phyloP scores from a whole-genome alignment of 1,140 invertebrate species.

The Drosophila rufa region DNA sequence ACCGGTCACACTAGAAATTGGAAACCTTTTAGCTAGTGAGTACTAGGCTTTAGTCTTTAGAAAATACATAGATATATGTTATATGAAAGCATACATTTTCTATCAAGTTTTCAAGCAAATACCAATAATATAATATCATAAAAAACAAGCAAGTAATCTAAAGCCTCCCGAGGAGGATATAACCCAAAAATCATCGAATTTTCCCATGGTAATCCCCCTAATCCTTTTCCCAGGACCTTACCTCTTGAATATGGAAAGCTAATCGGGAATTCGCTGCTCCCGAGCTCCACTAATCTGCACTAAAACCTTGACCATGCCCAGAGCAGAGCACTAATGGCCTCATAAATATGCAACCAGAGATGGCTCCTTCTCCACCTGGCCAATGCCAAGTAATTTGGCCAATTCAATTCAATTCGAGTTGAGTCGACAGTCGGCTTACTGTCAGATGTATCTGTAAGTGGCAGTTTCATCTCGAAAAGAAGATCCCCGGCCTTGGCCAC shows the following conservation, averaged over 20 bases:
- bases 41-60: too few relatives aligned
- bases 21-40: too few relatives aligned
- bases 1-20: too few relatives aligned
- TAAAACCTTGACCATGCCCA: constrained; percentile 9
- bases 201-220: not conserved
- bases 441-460: constrained; percentile 45
- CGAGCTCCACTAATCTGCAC: constrained; percentile 30
- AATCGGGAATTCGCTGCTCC: constrained; percentile 9
- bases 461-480: constrained; percentile 40
- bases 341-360: constrained; percentile 35
- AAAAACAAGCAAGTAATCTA: too few relatives aligned
- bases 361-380: constrained; percentile 1
- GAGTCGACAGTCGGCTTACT: constrained; percentile 38
- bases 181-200: not conserved
- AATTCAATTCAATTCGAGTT: constrained; percentile 65
- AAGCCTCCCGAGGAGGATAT: too few relatives aligned
- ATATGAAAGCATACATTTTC: too few relatives aligned
- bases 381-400: constrained; percentile 35
- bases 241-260: constrained; percentile 10
- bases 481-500: constrained; percentile 14
- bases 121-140: too few relatives aligned
- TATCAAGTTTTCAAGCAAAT: too few relatives aligned
- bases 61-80: too few relatives aligned
- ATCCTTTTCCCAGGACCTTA: not conserved
- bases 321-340: constrained; percentile 15